Evolutionary conservation across 2,113 vertebrate genomes (phyloP), one percentile per base, ranked within the genome.

Genomic region (Apistogramma diplotaenia): DNA sequence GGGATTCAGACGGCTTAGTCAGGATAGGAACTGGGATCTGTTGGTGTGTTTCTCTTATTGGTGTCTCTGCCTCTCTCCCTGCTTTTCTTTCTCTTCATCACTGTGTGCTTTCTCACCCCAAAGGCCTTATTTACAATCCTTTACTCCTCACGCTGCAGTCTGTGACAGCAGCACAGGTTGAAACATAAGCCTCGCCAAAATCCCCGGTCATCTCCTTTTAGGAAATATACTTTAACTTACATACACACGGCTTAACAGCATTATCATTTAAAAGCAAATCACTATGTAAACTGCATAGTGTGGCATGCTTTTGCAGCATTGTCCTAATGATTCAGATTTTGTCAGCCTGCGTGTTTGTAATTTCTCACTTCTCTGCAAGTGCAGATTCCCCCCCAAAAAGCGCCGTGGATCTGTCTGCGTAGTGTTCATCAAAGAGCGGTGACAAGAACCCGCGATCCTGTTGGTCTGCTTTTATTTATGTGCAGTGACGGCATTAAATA

Each of bases 1-100:
- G 93, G 94, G 94, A 95, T 95, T 92, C 87, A 55, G 78, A 81
- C 73, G 86, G 94, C 93, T 95, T 94, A 94, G 93, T 90, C 71
- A 56, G 94, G 94, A 95, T 95, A 93, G 88, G 81, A 91, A 91
- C 82, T 71, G 72, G 89, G 88, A 94, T 94, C 91, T 85, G 43
- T 71, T 76, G 81, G 85, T 89, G 55, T 91, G 83, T 87, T 89
- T 89, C 79, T 91, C 88, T 89, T 80, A 87, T 90, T 85, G 90
- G 75, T 79, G 55, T 79, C 61, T 85, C 80, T 67, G 56, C 74
- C 76, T 71, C 62, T 56, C 74, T 78, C 75, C 15, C 46, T 82
- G 29, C 10, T 70, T 21, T 16, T 43, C 43, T 51, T n/a, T 55
- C 49, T 74, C 59, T 77, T 40, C 61, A 74, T 79, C 85, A 80